These are phyloP conservation scores for Cheilosia impressa DNA, from an alignment of 2,888 invertebrate species.

Conservation along the genomic window DNA sequence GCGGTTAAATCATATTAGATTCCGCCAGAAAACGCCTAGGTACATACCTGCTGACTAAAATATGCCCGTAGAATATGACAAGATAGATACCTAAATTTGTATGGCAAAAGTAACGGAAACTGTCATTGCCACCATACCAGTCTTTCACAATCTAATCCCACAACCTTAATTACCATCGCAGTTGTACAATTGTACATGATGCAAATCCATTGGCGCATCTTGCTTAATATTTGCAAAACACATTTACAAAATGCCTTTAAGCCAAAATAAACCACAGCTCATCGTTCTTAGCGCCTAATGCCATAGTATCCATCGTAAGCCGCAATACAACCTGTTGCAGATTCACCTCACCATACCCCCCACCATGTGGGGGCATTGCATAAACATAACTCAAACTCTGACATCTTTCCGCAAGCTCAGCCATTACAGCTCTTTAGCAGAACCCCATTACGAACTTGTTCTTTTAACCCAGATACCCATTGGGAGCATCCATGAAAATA, in stretches of 20 bases:
- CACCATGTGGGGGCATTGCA: constrained; percentile 4
- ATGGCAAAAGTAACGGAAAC: too few relatives aligned
- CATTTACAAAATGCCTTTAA: background rate
- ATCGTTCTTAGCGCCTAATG: constrained; percentile 1
- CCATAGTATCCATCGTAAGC: background rate
- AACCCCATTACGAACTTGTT: constrained; percentile 38
- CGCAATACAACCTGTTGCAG: constrained; percentile 14
- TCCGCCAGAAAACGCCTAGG: too few relatives aligned
- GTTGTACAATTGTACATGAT: background rate
- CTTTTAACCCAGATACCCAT: constrained; percentile 51
- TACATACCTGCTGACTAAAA: too few relatives aligned
- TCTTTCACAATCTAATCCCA: background rate
- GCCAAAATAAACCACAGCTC: constrained; percentile 4
- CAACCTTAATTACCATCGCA: constrained; percentile 13
- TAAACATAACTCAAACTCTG: constrained; percentile 10
- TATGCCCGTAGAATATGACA: too few relatives aligned
- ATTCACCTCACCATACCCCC: constrained; percentile 31
- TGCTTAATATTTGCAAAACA: constrained; percentile 13
- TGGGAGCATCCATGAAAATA: constrained; percentile 12
- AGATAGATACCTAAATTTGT: too few relatives aligned
- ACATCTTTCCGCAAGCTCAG: constrained; percentile 26
- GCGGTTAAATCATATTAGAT: too few relatives aligned
- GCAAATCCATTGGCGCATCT: constrained; percentile 1
- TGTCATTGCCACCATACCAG: too few relatives aligned
- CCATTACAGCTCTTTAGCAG: constrained; percentile 13